phyloP scores from a whole-genome alignment of 1,140 invertebrate genomes.

The Centruroides sculpturatus region DNA sequence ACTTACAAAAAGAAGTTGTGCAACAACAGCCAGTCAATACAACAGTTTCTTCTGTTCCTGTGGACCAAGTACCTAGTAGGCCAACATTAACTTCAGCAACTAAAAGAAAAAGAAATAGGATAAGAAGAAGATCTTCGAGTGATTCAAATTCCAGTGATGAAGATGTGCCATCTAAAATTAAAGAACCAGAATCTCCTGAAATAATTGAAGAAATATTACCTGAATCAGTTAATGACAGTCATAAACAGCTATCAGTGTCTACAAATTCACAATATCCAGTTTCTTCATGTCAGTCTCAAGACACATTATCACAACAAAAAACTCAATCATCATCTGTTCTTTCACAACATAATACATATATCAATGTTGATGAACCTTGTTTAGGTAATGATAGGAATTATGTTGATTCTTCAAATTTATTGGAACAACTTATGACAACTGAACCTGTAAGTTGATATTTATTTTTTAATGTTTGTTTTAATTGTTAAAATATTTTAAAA shows the following conservation, averaged over 20 bases:
- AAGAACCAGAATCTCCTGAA: conserved; percentile 10
- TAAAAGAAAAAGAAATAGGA: conserved; percentile 3
- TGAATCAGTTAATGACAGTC: conserved; percentile 1
- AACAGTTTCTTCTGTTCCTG: too few species aligned
- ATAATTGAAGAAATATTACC: conserved; percentile 7
- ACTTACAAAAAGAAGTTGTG: neutral
- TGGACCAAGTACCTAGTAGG: neutral
- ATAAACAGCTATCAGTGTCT: neutral
- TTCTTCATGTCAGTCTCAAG: conserved; percentile 5
- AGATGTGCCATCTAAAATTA: conserved; percentile 8
- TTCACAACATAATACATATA: neutral
- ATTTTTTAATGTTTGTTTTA: too few species aligned
- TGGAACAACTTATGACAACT: conserved; percentile 15
- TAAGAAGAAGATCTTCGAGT: conserved; percentile 3
- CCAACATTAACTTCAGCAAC: neutral
- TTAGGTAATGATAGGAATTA: conserved; percentile 7
- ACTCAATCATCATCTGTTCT: conserved; percentile 2
- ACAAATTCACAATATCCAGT: conserved; percentile 8
- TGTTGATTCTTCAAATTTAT: conserved; percentile 11
- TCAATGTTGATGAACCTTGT: conserved; percentile 5
- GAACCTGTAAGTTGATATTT: conserved; percentile 11
- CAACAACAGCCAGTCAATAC: neutral
- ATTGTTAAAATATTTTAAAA: too few species aligned
- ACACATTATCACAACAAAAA: conserved; percentile 1
- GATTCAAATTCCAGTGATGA: conserved; percentile 11